Evolutionary conservation across 2,113 vertebrate species (phyloP), one percentile per base, ranked within the genome.

Genomic region (Channa argus): DNA sequence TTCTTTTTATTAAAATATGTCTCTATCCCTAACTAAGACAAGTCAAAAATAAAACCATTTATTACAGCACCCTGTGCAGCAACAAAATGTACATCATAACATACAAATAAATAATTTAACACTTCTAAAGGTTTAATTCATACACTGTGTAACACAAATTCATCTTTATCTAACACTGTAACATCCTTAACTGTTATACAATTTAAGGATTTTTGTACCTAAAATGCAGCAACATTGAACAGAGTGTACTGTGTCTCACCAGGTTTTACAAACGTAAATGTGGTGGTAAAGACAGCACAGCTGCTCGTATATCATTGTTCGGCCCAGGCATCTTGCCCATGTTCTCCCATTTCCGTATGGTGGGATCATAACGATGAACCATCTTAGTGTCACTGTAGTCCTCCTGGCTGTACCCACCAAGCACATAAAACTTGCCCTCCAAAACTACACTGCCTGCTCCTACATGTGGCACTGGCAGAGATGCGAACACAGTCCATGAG

Each of bases 351-450:
- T 34, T 67, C 36, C 67, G 38, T 3, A 38, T 51, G 2, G 53
- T 4, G 2, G 91, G 71, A 64, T 95, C 88, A 10, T 91, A 94
- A 2, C 93, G 88, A 56, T 94, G 93, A 11, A 94, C 79, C 63
- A 79, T 63, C 3, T 63, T 88, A 0, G 70, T 87, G 6, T 95
- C 92, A 2, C 81, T 88, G 80, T 83, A 90, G 68, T 92, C 83
- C 13, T 91, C 90, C 12, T 91, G 84, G 70, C 85, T 90, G 86
- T 94, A 94, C 34, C 93, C 94, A 5, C 93, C 94, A n/a, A 95
- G 73, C 24, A 94, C 56, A n/a, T 94, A 94, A 65, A 95, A 64
- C 80, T 88, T 94, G 38, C 84, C 93, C 85, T 94, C 94, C 68
- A 93, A 58, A 52, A 93, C 79, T 0, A 79, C 89, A 46, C 92